phyloP scores from a whole-genome alignment of 2,113 vertebrate species.

The Mustelus asterias region DNA sequence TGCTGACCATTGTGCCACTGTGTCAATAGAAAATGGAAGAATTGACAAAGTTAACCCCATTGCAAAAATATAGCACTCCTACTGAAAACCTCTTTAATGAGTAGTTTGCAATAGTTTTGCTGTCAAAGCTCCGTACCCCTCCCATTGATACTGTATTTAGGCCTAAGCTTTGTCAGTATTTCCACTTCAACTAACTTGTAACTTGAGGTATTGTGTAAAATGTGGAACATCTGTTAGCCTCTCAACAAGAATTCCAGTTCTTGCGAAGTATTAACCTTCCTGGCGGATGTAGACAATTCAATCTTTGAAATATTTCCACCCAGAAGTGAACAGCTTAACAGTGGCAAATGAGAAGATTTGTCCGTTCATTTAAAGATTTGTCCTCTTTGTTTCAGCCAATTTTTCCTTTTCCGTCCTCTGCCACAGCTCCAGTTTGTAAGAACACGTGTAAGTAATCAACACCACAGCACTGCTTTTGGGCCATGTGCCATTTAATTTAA shows the following conservation, averaged over 20 bases:
- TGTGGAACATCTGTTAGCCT: not conserved
- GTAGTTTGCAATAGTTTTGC: not conserved
- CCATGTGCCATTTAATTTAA: slow-evolving; percentile 32
- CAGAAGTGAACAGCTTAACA: not conserved
- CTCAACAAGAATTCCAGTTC: slow-evolving; percentile 2
- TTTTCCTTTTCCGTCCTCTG: not conserved
- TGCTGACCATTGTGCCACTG: too few relatives aligned
- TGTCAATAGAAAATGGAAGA: not conserved
- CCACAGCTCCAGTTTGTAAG: not conserved
- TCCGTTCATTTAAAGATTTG: too few relatives aligned
- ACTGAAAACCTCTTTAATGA: not conserved
- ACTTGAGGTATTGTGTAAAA: slow-evolving; percentile 19
- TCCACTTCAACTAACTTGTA: not conserved
- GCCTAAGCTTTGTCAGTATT: not conserved
- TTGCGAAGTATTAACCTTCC: slow-evolving; percentile 12
- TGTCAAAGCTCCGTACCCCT: not conserved
- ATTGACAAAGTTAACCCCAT: not conserved
- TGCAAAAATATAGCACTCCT: not conserved
- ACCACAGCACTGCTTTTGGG: not conserved
- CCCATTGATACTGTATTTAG: not conserved
- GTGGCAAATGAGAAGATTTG: not conserved
- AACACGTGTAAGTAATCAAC: slow-evolving; percentile 24
- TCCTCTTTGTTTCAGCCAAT: not conserved
- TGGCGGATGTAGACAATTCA: not conserved
- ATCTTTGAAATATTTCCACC: slow-evolving; percentile 16